A percentile compares a stretch with the other conserved stretches of the same genome.
Conservation (phyloP, 2,113 vertebrate genomes). For the Geococcyx californianus region DNA sequence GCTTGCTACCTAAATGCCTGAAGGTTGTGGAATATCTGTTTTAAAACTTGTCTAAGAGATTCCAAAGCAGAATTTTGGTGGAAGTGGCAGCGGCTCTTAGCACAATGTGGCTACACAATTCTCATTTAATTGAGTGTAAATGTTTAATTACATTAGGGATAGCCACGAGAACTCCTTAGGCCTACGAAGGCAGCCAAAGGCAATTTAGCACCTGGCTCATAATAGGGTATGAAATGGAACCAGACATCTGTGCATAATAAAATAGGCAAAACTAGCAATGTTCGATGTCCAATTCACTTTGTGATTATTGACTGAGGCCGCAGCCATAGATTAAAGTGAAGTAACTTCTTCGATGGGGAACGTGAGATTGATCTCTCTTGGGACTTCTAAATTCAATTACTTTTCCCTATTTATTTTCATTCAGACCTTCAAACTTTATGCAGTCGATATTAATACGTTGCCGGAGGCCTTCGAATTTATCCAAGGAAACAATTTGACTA, state of each 20-base stretch:
- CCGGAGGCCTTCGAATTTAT: neutral
- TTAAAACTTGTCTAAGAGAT: neutral
- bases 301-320: neutral
- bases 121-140: constrained; percentile 61
- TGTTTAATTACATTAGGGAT: constrained; percentile 62
- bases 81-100: neutral
- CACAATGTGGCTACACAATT: neutral
- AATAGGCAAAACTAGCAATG: constrained; percentile 17
- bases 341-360: neutral
- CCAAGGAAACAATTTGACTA: neutral
- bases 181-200: constrained; percentile 41
- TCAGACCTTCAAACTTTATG: neutral
- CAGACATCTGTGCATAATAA: constrained; percentile 63
- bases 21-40: neutral
- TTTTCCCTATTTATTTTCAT: neutral
- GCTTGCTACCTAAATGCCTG: neutral
- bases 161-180: constrained; percentile 27
- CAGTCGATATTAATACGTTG: neutral
- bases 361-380: neutral
- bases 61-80: neutral
- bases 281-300: neutral
- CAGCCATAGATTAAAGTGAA: neutral
- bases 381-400: neutral
- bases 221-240: constrained; percentile 35
- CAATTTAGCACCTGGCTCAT: constrained; percentile 61